phyloP scores from a whole-genome alignment of 1,140 invertebrate species.

The Diprion similis region DNA sequence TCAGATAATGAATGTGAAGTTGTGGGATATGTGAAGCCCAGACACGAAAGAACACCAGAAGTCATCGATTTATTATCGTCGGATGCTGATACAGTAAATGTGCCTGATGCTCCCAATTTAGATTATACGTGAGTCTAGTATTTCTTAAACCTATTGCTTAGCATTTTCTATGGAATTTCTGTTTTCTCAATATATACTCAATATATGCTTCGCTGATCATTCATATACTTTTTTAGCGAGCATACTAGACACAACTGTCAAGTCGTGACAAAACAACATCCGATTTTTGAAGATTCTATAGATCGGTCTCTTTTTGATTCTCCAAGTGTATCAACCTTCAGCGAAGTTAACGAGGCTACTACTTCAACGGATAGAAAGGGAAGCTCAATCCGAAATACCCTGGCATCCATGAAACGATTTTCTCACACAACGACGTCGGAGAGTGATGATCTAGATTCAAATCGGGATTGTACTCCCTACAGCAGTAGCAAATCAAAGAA shows the following conservation, averaged over 20 bases:
- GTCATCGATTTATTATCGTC: slow-evolving; percentile 60
- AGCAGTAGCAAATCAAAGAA: neutral
- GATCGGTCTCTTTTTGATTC: neutral
- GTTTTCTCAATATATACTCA: neutral
- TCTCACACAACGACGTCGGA: slow-evolving; percentile 5
- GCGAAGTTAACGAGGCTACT: slow-evolving; percentile 26
- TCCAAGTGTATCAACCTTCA: neutral
- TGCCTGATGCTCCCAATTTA: slow-evolving; percentile 7
- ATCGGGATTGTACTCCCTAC: slow-evolving; percentile 36
- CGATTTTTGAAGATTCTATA: neutral
- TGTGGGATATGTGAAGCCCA: slow-evolving; percentile 63
- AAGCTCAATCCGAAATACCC: neutral
- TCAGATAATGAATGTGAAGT: slow-evolving; percentile 52
- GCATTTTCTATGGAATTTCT: neutral
- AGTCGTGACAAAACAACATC: neutral
- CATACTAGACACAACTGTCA: neutral
- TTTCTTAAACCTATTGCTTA: slow-evolving; percentile 16
- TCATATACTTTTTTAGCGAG: neutral
- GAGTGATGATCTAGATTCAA: slow-evolving; percentile 31
- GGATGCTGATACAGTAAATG: slow-evolving; percentile 39
- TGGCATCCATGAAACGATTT: neutral
- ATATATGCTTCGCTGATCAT: neutral
- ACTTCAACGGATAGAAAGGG: slow-evolving; percentile 20
- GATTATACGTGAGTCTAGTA: slow-evolving; percentile 10
- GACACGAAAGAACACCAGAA: slow-evolving; percentile 63